These are phyloP conservation scores for Chloroceryle amazona DNA, from an alignment of 2,797 vertebrate species.

Conservation along the genomic window DNA sequence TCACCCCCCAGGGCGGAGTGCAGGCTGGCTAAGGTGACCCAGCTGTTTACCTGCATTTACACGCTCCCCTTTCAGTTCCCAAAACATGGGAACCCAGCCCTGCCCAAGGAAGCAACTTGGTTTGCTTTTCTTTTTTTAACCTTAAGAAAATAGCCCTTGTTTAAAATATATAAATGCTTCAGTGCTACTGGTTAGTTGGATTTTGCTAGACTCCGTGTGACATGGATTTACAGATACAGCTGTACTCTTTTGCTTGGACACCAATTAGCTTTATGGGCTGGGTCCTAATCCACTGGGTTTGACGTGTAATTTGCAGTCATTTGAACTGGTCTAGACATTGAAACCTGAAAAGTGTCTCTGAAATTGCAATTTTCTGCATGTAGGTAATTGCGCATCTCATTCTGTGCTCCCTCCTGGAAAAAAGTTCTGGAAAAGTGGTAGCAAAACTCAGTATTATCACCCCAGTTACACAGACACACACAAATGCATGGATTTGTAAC, in stretches of 20 bases:
- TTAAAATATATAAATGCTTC: conserved; percentile 17
- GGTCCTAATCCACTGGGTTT: conserved; percentile 18
- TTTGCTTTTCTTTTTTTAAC: background rate
- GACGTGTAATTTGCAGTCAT: background rate
- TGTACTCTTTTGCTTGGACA: conserved; percentile 14
- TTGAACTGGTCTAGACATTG: background rate
- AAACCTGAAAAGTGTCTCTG: background rate
- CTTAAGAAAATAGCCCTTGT: background rate
- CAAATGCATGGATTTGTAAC: background rate
- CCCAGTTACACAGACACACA: background rate
- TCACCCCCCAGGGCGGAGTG: background rate
- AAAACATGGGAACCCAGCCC: background rate
- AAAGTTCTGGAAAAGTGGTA: background rate
- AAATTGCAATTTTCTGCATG: background rate
- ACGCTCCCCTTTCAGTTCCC: background rate
- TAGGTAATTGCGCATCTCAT: background rate
- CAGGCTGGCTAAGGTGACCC: background rate
- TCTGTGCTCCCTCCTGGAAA: background rate
- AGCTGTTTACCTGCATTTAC: background rate
- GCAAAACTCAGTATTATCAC: background rate
- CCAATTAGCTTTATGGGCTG: conserved; percentile 9
- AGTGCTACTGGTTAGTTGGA: background rate
- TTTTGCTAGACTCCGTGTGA: background rate
- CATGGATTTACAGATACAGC: background rate
- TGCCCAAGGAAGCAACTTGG: background rate